Evolutionary conservation across 2,797 vertebrate genomes (phyloP), one percentile per base, ranked within the genome.

Genomic region (Meda fulgida): DNA sequence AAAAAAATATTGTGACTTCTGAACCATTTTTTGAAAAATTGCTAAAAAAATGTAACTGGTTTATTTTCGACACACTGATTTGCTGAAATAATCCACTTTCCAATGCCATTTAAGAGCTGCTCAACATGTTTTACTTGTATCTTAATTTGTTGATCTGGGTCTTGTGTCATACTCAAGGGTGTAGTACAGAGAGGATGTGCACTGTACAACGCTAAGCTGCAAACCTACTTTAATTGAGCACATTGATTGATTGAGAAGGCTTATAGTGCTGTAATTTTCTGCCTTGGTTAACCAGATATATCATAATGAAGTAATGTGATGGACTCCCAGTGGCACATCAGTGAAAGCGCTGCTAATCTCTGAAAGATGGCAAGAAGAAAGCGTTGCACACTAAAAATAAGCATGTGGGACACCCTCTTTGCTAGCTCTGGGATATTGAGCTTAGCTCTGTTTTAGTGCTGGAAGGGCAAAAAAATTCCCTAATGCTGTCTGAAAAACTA

Each of bases 231-330:
- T 93, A 92, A 93, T 93, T 91, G 89, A 92, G 89, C 90, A 90
- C 86, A 23, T 86, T 91, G 93, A 94, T 89, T 77, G 85, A 93
- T 92, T 90, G 92, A 88, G 36, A 86, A 87, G 89, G 91, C 90
- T 87, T 80, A 85, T 89, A 88, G 86, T 89, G 87, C 91, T 92
- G 93, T 93, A 87, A 93, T 94, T 93, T 93, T 88, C 90, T 86
- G 91, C 89, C 70, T 91, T 92, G 91, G 90, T 90, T 92, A 90
- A 93, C 93, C 92, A 94, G 92, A 92, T 93, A 91, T 91, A 93
- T 91, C 89, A 89, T 92, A 90, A 90, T 91, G 87, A 92, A 94
- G 89, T 91, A 91, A 93, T 90, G 89, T 89, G 90, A 92, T 90
- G 89, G 89, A 89, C 89, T 87, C 40, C 86, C 89, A 46, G 63